These are phyloP conservation scores for Acrossocheilus wenchowensis DNA, from an alignment of 2,797 vertebrate species.

Conservation along the genomic window DNA sequence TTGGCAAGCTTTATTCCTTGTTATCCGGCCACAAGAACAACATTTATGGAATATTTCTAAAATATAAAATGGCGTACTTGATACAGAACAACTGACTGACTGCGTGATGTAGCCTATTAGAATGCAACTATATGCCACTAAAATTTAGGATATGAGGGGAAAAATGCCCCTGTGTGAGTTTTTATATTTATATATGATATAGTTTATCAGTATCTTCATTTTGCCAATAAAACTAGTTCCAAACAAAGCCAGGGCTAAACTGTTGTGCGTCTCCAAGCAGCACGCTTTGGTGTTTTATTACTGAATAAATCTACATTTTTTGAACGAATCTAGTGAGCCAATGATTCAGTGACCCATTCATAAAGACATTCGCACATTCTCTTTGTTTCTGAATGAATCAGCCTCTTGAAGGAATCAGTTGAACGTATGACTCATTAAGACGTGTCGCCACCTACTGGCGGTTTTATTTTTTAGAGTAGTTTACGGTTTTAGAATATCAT, in stretches of 20 bases:
- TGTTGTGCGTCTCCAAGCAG: background rate
- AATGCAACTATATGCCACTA: background rate
- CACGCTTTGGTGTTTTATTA: background rate
- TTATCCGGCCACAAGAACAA: background rate
- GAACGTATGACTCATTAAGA: background rate
- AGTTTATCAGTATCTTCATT: background rate
- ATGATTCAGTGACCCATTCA: background rate
- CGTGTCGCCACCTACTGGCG: background rate
- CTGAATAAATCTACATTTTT: background rate
- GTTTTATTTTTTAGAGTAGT: background rate
- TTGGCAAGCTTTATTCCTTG: constrained; percentile 19
- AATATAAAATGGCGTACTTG: background rate
- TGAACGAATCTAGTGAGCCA: background rate
- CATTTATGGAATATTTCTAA: background rate
- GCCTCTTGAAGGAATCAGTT: background rate
- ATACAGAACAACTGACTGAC: background rate
- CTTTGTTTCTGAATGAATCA: background rate
- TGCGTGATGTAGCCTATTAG: background rate
- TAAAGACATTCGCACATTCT: background rate
- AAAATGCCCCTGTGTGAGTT: background rate
- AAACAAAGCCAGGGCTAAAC: background rate
- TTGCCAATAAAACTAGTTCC: background rate
- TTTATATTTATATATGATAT: background rate
- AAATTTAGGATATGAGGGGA: background rate
- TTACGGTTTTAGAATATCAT: background rate